Conservation (phyloP, 1,140 invertebrate species). For the Amphibalanus amphitrite region DNA sequence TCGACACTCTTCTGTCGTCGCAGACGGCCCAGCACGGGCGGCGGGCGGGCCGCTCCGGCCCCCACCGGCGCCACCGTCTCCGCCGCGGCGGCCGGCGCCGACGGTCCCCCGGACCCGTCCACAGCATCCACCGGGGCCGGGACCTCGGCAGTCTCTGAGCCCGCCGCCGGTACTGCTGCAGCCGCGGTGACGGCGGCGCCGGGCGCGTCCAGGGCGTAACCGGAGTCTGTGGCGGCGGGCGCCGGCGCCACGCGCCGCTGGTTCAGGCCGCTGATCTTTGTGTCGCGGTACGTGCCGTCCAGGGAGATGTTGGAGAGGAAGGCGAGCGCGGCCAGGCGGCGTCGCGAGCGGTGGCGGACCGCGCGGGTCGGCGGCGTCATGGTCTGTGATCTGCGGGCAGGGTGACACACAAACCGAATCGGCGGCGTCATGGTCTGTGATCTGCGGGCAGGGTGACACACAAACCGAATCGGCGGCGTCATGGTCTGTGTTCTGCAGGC, state of each 20-base stretch:
- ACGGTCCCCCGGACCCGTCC: background rate
- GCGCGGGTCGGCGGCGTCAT: no score
- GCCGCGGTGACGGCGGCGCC: background rate
- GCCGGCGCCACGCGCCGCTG: background rate
- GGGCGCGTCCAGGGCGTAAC: background rate
- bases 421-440: no score
- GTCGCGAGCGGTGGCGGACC: constrained; percentile 28
- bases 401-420: no score
- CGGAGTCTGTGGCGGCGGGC: background rate
- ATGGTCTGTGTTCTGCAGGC: no score
- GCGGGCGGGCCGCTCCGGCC: background rate
- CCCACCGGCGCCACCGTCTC: background rate
- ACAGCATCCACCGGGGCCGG: background rate
- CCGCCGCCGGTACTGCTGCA: background rate
- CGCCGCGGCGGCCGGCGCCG: background rate
- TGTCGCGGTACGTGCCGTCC: constrained; percentile 75
- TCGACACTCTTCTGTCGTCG: background rate
- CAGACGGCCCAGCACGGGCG: background rate
- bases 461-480: no score
- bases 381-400: no score
- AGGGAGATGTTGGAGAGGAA: constrained; percentile 89
- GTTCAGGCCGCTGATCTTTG: constrained; percentile 28
- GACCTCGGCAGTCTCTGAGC: background rate
- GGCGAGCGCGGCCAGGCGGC: constrained; percentile 65
- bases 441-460: no score